These are phyloP conservation scores for Conistra vaccinii DNA, from an alignment of 2,888 invertebrate genomes.

Conservation along the genomic window DNA sequence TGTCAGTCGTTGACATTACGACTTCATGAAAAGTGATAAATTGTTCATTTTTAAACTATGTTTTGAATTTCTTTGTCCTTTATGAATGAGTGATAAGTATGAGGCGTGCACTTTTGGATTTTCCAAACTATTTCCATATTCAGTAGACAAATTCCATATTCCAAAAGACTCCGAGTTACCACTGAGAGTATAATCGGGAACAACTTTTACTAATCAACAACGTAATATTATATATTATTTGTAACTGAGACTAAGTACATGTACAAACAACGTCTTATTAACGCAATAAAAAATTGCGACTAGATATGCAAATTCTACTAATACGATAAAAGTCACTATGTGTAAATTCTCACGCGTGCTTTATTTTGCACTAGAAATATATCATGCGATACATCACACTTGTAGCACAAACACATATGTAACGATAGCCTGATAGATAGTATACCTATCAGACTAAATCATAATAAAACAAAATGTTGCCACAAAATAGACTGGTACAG, in stretches of 20 bases:
- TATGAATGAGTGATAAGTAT: too few relatives aligned
- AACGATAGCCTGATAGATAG: constrained; percentile 6
- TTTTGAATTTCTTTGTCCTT: too few relatives aligned
- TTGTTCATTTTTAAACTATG: too few relatives aligned
- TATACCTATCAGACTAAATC: constrained; percentile 21
- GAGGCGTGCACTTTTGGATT: too few relatives aligned
- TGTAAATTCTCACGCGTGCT: constrained; percentile 40
- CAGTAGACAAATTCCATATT: too few relatives aligned
- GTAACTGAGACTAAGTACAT: background rate
- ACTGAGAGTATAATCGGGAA: too few relatives aligned
- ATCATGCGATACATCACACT: constrained; percentile 21
- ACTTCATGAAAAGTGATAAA: too few relatives aligned
- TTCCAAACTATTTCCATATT: too few relatives aligned
- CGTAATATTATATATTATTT: too few relatives aligned
- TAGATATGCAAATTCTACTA: constrained; percentile 24
- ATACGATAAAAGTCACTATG: constrained; percentile 14
- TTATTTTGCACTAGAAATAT: constrained; percentile 15
- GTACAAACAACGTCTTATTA: background rate
- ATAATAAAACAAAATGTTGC: constrained; percentile 29
- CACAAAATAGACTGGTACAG: background rate
- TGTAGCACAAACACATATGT: constrained; percentile 5
- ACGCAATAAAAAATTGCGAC: background rate
- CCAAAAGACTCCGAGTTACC: too few relatives aligned
- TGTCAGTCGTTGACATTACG: too few relatives aligned
- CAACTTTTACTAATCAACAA: too few relatives aligned